Evolutionary conservation across 2,113 vertebrate genomes (phyloP).

Genomic region (Phalacrocorax pelagicus): DNA sequence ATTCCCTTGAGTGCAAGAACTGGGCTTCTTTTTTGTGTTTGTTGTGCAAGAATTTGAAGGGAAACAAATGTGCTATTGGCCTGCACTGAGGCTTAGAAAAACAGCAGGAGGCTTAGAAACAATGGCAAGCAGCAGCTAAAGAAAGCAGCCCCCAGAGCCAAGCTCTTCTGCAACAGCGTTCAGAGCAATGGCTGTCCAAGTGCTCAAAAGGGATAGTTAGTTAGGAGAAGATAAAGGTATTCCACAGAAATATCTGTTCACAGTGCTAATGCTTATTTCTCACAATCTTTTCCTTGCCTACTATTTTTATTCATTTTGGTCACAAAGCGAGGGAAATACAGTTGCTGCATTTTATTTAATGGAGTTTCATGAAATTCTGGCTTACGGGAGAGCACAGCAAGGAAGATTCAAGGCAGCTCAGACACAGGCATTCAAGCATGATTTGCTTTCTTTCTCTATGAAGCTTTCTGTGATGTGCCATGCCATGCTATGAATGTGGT

Average conservation of each 20-base stretch:
- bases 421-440: background rate
- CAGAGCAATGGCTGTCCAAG: background rate
- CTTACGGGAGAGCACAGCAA: background rate
- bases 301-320: conserved; percentile 4
- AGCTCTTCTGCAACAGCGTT: background rate
- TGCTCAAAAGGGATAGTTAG: background rate
- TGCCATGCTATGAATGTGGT: background rate
- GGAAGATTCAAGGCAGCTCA: background rate
- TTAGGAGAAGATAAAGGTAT: conserved; percentile 9
- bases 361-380: background rate
- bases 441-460: background rate
- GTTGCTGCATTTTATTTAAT: background rate
- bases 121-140: background rate
- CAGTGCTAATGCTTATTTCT: background rate
- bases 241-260: background rate
- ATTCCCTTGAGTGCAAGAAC: background rate
- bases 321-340: background rate
- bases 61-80: conserved; percentile 16
- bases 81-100: background rate
- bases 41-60: background rate
- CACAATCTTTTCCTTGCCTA: background rate
- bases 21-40: background rate
- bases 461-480: background rate
- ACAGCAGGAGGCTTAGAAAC: conserved; percentile 23
- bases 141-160: background rate